These are phyloP conservation scores for Oreortyx pictus DNA, from an alignment of 2,797 vertebrate species.

Conservation along the genomic window DNA sequence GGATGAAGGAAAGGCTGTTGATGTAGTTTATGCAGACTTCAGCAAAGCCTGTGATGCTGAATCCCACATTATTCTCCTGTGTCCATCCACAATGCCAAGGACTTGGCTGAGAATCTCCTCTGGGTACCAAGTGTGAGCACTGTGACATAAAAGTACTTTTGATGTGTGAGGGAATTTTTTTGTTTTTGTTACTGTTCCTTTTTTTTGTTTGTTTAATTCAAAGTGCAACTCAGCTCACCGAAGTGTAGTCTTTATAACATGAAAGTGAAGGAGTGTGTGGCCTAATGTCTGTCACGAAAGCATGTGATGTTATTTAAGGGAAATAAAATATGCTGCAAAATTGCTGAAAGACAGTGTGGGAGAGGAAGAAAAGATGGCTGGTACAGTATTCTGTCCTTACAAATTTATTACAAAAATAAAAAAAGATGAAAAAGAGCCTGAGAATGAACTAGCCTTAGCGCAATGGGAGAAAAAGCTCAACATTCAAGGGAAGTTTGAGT, in stretches of 20 bases:
- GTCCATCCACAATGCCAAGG: rapidly evolving
- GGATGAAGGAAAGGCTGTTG: no score
- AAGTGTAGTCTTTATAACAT: rapidly evolving
- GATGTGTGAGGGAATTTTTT: no score
- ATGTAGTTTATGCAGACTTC: no score
- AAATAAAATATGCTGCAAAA: not conserved
- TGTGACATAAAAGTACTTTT: rapidly evolving
- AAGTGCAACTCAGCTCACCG: not conserved
- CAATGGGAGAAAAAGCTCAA: not conserved
- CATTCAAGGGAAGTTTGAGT: not conserved
- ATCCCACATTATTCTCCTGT: not conserved
- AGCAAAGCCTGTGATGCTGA: no score
- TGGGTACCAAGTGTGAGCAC: not conserved
- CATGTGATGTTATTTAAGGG: not conserved
- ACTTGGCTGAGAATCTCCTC: not conserved
- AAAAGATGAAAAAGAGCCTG: no score
- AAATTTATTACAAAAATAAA: not conserved
- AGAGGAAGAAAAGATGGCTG: not conserved
- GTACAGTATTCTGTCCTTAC: not conserved
- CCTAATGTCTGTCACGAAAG: not conserved
- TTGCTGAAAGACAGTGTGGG: not conserved
- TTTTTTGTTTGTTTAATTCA: not conserved
- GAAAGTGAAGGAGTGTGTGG: not conserved
- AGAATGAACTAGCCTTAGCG: not conserved
- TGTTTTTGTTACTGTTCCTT: no score